phyloP scores from a whole-genome alignment of 2,888 invertebrate species.

The Lycocerus yunnanus region DNA sequence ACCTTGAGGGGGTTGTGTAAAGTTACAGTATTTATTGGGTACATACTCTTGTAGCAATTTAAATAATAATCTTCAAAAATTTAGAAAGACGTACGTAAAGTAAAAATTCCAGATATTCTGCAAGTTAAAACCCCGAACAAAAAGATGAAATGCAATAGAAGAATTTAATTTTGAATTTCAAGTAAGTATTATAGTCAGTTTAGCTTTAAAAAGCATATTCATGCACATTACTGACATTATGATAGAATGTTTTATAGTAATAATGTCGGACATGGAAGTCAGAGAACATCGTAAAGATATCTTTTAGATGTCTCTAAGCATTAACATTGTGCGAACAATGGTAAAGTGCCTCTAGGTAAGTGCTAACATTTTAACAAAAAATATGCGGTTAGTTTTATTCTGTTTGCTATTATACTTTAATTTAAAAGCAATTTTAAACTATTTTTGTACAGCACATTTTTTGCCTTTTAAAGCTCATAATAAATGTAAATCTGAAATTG shows the following conservation, averaged over 20 bases:
- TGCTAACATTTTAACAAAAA: background rate
- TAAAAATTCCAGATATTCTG: background rate
- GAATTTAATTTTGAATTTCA: background rate
- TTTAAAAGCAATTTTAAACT: background rate
- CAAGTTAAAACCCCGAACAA: background rate
- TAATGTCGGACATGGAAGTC: conserved; percentile 39
- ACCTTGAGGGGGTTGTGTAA: conserved; percentile 18
- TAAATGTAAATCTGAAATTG: background rate
- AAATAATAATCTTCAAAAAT: background rate
- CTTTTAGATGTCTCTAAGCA: conserved; percentile 37
- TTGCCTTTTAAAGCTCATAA: background rate
- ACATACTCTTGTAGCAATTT: conserved; percentile 8
- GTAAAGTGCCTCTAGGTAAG: conserved; percentile 25
- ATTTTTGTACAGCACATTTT: background rate
- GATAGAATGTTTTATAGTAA: conserved; percentile 36
- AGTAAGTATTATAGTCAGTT: background rate
- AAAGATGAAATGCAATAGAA: background rate
- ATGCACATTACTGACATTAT: conserved; percentile 42
- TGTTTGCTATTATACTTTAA: background rate
- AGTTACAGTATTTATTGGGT: background rate
- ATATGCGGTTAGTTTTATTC: background rate
- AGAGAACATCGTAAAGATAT: conserved; percentile 35
- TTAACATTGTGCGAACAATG: conserved; percentile 37
- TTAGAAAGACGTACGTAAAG: background rate
- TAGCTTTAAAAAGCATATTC: conserved; percentile 4